These are phyloP conservation scores for Catharus bicknelli DNA, from an alignment of 2,113 vertebrate species.

Conservation along the genomic window DNA sequence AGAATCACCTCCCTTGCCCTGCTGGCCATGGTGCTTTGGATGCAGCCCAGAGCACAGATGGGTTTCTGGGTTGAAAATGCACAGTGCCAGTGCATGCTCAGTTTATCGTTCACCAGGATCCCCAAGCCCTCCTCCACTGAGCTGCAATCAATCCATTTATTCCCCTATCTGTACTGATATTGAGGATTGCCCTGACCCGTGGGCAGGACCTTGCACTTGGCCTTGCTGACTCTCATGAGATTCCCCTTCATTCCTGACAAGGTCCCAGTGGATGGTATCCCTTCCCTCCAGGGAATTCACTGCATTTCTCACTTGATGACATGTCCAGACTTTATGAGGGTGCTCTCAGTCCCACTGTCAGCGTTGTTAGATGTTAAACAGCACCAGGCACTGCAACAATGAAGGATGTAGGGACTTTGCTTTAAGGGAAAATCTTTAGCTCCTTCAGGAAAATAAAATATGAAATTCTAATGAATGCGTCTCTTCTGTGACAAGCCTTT, in stretches of 20 bases:
- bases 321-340: not conserved
- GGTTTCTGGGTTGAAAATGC: not conserved
- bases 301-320: fast-evolving
- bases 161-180: fast-evolving
- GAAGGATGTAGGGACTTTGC: not conserved
- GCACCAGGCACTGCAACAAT: not conserved
- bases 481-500: conserved; percentile 4
- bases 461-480: not conserved
- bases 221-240: not conserved
- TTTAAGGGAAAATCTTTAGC: not conserved
- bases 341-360: not conserved
- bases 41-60: not conserved
- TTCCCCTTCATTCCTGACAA: fast-evolving
- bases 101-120: not conserved
- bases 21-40: fast-evolving
- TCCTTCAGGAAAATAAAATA: conserved; percentile 14
- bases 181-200: fast-evolving
- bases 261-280: not conserved
- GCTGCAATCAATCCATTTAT: not conserved
- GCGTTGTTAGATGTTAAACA: not conserved
- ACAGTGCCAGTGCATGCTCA: not conserved
- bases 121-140: not conserved
- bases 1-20: not conserved
- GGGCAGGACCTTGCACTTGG: not conserved
- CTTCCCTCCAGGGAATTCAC: fast-evolving